Evolutionary conservation across 2,113 vertebrate genomes (phyloP), one percentile per base, ranked within the genome.

Genomic region (Cyphomyrus plagiostoma): DNA sequence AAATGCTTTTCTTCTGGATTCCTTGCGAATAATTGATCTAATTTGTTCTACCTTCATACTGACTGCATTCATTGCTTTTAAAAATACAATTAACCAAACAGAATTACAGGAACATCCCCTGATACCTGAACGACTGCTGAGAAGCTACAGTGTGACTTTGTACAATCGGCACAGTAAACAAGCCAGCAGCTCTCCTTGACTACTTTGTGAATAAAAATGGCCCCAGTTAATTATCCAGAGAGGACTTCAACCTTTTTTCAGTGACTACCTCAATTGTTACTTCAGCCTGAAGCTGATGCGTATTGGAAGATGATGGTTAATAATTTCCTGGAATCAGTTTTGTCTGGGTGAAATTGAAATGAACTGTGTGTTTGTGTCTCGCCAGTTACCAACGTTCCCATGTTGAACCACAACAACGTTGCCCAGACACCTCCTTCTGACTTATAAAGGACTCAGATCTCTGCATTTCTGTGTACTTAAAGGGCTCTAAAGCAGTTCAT

Each of bases 291-390:
- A 86, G 23, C 35, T 9, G 3, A 1, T 0, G 17, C 80, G 86
- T 52, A 89, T 21, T 30, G 86, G 46, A 56, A 88, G 88, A 87
- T 66, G 53, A 92, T 86, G 86, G 82, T 10, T 82, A 82, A 85
- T 91, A 77, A 92, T 90, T 91, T 91, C 77, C 74, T 52, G 88
- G 89, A 91, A 92, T 93, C 90, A 91, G 90, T 90, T 90, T 82
- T 58, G 89, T 90, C 91, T 90, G 66, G 90, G 85, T 90, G 48
- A 89, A 92, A 91, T 92, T 90, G 92, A 92, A 91, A 80, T 62
- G 87, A n/a, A 77, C 88, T 50, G 42, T 89, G 48, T 80, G 49
- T 83, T 89, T 70, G 52, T 39, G 39, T 49, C 87, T 53, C 49
- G 87, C 90, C 88, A 52, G 92, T 90, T 83, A 86, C 66, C 77